Evolutionary conservation across 2,797 vertebrate genomes (phyloP), one percentile per base, ranked within the genome.

Genomic region (Lacerta viridis): DNA sequence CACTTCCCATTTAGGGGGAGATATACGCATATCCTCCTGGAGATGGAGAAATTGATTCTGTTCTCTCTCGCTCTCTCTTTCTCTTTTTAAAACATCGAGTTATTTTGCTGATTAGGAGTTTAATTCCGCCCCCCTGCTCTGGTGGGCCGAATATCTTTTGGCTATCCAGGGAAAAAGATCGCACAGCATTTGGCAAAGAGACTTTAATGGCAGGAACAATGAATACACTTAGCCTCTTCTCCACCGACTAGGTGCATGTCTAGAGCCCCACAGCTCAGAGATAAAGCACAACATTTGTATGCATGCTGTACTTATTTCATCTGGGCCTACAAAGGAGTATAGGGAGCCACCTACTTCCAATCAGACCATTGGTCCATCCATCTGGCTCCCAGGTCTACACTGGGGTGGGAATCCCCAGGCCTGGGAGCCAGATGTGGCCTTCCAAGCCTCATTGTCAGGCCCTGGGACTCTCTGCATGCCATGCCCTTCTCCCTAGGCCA

Each of bases 61-160:
- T 66, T 61, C 77, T 41, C 64, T 64, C 39, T 61, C 2, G 33
- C 36, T 46, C 17, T 18, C 9, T 20, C 10, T 61, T 11, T 75
- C n/a, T 6, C 8, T 29, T 39, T 11, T 20, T 71, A 18, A 25
- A 80, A 77, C n/a, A 20, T 69, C 17, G 25, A 74, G 83, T 55
- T 74, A 55, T 85, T 89, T 81, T 80, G 83, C 83, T 76, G 88
- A 89, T 66, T 75, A 85, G 68, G 77, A 50, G 41, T 74, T 74
- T 46, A 61, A n/a, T 23, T 11, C 23, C 50, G 50, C 50, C 4
- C 72, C 2, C 27, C 5, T 41, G 5, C 29, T 68, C n/a, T 33
- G 55, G 50, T 43, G 7, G 6, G n/a, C 39, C 27, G 50, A 89
- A 74, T 50, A 64, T 64, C 78, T 89, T 66, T 80, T 33, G 69